These are phyloP conservation scores for Notolepis coatsorum DNA, from an alignment of 2,797 vertebrate species.

Conservation along the genomic window DNA sequence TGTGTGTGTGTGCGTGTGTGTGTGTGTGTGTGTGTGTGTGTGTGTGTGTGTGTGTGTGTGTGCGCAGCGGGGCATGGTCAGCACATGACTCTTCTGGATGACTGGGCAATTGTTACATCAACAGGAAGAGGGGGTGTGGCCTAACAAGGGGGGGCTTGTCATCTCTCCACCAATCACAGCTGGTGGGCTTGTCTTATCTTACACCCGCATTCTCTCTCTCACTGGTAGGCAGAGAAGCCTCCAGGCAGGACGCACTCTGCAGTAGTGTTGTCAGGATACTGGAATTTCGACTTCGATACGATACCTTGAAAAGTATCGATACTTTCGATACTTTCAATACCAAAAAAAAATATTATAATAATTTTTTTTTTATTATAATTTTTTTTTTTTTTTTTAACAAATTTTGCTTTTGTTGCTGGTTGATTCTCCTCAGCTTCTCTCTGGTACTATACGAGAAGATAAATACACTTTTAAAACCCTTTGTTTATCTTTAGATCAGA, in stretches of 20 bases:
- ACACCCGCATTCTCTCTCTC: conserved; percentile 14
- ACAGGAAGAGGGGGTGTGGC: conserved; percentile 67
- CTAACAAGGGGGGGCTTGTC: conserved; percentile 70
- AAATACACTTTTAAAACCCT: no score
- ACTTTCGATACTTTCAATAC: no score
- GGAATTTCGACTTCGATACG: no score
- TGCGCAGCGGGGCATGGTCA: conserved; percentile 15
- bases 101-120: conserved; percentile 59
- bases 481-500: no score
- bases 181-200: conserved; percentile 51
- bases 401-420: no score
- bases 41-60: conserved; percentile 16
- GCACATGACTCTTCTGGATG: conserved; percentile 35
- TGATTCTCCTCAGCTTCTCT: no score
- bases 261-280: no score
- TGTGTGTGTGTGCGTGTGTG: background rate
- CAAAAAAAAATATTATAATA: no score
- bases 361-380: no score
- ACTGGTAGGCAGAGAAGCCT: background rate
- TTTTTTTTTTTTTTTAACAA: no score
- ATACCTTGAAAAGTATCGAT: no score
- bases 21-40: conserved; percentile 17
- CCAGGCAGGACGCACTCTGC: conserved; percentile 40
- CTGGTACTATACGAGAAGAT: no score
- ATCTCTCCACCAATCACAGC: conserved; percentile 64